These are phyloP conservation scores for Drosophila crucigera DNA, from an alignment of 2,888 invertebrate genomes.

Conservation along the genomic window DNA sequence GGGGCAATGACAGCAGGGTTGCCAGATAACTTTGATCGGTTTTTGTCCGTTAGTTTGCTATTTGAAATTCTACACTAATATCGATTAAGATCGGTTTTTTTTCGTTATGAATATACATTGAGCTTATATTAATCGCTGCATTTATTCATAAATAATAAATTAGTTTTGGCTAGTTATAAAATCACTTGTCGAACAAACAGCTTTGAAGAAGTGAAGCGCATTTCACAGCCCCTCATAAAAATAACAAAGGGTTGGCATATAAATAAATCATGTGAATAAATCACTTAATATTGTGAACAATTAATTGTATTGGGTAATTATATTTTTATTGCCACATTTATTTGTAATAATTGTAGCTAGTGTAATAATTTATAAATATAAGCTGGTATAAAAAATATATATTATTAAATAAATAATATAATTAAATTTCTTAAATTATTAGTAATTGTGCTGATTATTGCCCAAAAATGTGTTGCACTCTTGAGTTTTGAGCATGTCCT, in stretches of 20 bases:
- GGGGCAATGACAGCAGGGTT: too few relatives aligned
- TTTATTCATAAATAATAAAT: not conserved
- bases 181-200: not conserved
- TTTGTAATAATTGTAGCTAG: not conserved
- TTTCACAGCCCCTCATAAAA: not conserved
- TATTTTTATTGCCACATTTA: not conserved
- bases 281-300: not conserved
- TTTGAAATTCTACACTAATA: not conserved
- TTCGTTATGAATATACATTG: not conserved
- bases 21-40: too few relatives aligned
- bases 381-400: not conserved
- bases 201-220: not conserved
- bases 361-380: not conserved
- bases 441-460: conserved; percentile 5
- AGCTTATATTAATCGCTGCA: not conserved
- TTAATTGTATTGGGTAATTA: not conserved
- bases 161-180: not conserved
- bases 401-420: too few relatives aligned
- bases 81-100: not conserved
- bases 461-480: not conserved
- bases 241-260: not conserved
- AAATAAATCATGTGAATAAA: not conserved
- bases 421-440: not conserved
- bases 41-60: not conserved
- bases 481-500: conserved; percentile 4